Evolutionary conservation across 1,140 invertebrate species (phyloP).

Genomic region (Marisa cornuarietis): DNA sequence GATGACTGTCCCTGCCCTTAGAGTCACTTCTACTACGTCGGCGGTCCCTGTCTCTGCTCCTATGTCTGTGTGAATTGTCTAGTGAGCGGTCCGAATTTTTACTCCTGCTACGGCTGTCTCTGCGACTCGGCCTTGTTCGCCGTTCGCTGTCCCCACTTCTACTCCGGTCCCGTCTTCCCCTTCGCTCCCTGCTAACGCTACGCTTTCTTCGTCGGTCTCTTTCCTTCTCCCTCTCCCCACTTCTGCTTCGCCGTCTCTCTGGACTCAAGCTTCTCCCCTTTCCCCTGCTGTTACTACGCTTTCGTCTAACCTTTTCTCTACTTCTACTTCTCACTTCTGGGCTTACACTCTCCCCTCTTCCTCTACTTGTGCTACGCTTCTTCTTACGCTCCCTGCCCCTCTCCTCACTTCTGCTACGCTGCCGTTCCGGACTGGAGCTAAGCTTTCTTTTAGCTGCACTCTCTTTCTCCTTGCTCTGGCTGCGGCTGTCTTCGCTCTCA

Average conservation of each 20-base stretch:
- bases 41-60: not conserved
- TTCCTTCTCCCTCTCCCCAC: conserved; percentile 7
- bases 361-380: not conserved
- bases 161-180: not conserved
- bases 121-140: not conserved
- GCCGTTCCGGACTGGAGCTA: conserved; percentile 17
- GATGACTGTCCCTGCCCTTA: not conserved
- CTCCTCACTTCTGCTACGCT: conserved; percentile 13
- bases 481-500: not conserved
- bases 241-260: not conserved
- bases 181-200: not conserved
- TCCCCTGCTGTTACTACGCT: conserved; percentile 15
- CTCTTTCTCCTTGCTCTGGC: conserved; percentile 3
- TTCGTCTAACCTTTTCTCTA: conserved; percentile 12
- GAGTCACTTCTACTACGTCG: conserved; percentile 22
- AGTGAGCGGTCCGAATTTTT: not conserved
- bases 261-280: conserved; percentile 10
- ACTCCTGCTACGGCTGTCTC: conserved; percentile 11
- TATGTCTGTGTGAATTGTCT: not conserved
- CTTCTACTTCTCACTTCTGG: conserved; percentile 3
- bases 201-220: conserved; percentile 11
- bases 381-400: conserved; percentile 2
- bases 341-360: not conserved
- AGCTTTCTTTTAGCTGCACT: conserved; percentile 17
- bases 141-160: conserved; percentile 8